Evolutionary conservation across 2,113 vertebrate genomes (phyloP), one percentile per base, ranked within the genome.

Genomic region (Cheirogaleus medius): DNA sequence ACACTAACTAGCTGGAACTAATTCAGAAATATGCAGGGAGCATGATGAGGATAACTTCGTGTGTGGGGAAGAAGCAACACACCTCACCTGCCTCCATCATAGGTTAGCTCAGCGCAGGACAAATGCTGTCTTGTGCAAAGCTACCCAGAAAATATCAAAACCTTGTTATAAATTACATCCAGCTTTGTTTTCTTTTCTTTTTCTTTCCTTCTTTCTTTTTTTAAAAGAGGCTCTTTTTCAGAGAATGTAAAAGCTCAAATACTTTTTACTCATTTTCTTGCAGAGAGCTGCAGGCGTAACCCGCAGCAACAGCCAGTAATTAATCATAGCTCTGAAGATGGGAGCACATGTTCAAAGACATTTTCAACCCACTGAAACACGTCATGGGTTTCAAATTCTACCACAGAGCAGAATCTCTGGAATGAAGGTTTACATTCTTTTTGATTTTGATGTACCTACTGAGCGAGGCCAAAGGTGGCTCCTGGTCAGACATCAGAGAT

Each of bases 1-100:
- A 98, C 98, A 97, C 97, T 98, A 99, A 99, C 97, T 98, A 98
- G 98, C 98, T 99, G 98, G 98, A 99, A 99, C 98, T 99, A 99
- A 99, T 99, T 99, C 97, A 98, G 97, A 99, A 98, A 98, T 98
- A 97, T 93, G 78, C 97, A 42, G 44, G 74, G 97, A 96, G 95
- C 94, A 80, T 97, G 98, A 98, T 98, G 98, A 98, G 83, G 94
- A 87, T 97, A 97, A 98, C 96, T 83, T 91, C 15, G 54, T 84
- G 64, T 97, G 97, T 58, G 92, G 58, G 91, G 94, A 96, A 91
- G 69, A 74, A 52, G 27, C 60, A 13, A 34, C 2, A 29, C 60
- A 95, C 87, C 92, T 98, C 97, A 99, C 97, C 98, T 98, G 97
- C 92, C 90, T 97, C 83, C 86, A 8, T 94, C 14, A 17, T 8